These are phyloP conservation scores for Clarias gariepinus DNA, from an alignment of 2,113 vertebrate genomes.

Conservation along the genomic window DNA sequence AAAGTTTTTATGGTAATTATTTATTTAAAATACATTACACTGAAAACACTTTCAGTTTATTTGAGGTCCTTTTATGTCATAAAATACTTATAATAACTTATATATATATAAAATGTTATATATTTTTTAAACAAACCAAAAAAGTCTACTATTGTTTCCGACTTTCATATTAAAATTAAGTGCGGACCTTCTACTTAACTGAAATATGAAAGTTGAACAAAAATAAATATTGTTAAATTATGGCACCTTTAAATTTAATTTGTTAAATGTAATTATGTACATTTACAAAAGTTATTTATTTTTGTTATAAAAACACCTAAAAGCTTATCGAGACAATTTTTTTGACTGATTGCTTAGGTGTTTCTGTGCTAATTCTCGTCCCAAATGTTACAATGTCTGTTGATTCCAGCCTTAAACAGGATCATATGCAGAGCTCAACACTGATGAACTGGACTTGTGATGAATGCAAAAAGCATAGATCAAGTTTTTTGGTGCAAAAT, in stretches of 20 bases:
- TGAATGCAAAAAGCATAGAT: not conserved
- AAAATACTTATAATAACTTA: too few relatives aligned
- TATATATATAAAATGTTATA: not conserved
- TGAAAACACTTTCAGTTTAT: not conserved
- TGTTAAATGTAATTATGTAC: too few relatives aligned
- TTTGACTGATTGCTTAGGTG: not conserved
- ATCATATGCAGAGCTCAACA: not conserved
- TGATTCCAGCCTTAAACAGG: not conserved
- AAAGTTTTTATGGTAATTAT: not conserved
- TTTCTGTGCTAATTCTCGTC: not conserved
- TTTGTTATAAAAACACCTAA: too few relatives aligned
- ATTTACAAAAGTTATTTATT: too few relatives aligned
- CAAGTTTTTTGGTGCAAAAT: not conserved
- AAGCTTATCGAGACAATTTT: too few relatives aligned
- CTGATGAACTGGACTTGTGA: not conserved
- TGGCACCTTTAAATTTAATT: too few relatives aligned
- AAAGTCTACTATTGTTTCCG: not conserved
- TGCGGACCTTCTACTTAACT: too few relatives aligned
- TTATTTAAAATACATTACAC: not conserved
- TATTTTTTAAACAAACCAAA: not conserved
- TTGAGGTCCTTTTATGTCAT: not conserved
- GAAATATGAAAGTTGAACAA: too few relatives aligned
- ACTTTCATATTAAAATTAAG: not conserved
- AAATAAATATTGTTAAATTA: too few relatives aligned
- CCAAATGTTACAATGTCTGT: not conserved